phyloP scores from a whole-genome alignment of 2,888 invertebrate species.

The Macaria notata region DNA sequence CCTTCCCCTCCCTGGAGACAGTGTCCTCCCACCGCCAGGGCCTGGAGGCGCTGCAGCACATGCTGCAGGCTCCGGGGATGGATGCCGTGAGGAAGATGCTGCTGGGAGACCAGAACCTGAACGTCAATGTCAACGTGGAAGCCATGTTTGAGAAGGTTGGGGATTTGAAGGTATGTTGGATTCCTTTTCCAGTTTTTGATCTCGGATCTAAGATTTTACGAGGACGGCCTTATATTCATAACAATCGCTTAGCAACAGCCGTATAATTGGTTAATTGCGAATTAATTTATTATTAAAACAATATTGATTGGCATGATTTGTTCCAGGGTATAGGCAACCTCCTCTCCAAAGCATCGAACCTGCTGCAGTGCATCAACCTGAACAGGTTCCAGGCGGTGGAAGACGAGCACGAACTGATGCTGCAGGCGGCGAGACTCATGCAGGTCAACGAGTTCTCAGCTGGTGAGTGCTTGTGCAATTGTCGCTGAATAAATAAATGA shows the following conservation, averaged over 20 bases:
- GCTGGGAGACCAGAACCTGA: constrained; percentile 42
- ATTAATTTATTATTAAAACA: too few species aligned
- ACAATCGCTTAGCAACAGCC: too few species aligned
- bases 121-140: constrained; percentile 55
- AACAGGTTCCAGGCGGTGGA: constrained; percentile 80
- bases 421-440: constrained; percentile 81
- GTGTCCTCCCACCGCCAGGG: constrained; percentile 57
- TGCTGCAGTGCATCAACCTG: constrained; percentile 84
- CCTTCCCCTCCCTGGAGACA: constrained; percentile 55
- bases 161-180: constrained; percentile 50
- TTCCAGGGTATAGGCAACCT: constrained; percentile 69
- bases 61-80: constrained; percentile 48
- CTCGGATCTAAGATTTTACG: too few species aligned
- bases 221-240: too few species aligned
- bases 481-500: too few species aligned
- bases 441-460: constrained; percentile 86
- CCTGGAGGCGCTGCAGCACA: constrained; percentile 45
- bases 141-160: constrained; percentile 56
- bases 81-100: constrained; percentile 45
- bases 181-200: too few species aligned
- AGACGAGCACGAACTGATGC: constrained; percentile 79
- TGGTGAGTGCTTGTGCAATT: constrained; percentile 65
- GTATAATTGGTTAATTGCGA: too few species aligned
- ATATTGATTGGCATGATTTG: not conserved
- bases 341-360: constrained; percentile 77